These are phyloP conservation scores for Prionailurus bengalensis DNA, from an alignment of 2,113 vertebrate genomes.

Conservation along the genomic window DNA sequence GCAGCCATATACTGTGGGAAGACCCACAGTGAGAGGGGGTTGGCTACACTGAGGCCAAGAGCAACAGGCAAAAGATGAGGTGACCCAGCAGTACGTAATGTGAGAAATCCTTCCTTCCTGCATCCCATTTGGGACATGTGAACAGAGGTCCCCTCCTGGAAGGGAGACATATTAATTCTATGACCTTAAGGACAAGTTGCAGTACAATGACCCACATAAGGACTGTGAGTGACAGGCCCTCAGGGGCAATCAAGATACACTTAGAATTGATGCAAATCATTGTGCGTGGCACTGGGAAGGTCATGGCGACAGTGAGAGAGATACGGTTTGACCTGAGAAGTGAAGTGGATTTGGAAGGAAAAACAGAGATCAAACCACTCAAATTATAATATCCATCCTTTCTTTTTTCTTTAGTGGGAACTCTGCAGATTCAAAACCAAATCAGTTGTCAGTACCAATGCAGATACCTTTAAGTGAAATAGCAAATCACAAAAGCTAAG, in stretches of 20 bases:
- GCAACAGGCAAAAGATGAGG: not conserved
- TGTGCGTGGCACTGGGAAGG: not conserved
- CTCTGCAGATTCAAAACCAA: not conserved
- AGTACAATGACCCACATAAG: not conserved
- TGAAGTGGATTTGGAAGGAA: constrained; percentile 28
- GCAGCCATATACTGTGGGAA: not conserved
- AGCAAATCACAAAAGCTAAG: not conserved
- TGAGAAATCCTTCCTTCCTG: not conserved
- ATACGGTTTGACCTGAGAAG: not conserved
- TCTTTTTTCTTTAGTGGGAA: not conserved
- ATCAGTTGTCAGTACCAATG: not conserved
- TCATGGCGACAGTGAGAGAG: not conserved
- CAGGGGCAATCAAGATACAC: not conserved
- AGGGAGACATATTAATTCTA: not conserved
- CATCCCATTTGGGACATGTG: not conserved
- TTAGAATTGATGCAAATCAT: constrained; percentile 10
- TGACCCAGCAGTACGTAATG: too few relatives aligned
- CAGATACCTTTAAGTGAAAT: not conserved
- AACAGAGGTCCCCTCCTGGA: not conserved
- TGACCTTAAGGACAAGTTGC: not conserved
- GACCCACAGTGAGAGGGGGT: not conserved
- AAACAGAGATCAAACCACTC: not conserved
- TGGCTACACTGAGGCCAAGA: not conserved
- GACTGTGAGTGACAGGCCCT: not conserved
- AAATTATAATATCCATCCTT: not conserved